These are phyloP conservation scores for Philopedon plagiatum DNA, from an alignment of 2,888 invertebrate genomes.

Conservation along the genomic window DNA sequence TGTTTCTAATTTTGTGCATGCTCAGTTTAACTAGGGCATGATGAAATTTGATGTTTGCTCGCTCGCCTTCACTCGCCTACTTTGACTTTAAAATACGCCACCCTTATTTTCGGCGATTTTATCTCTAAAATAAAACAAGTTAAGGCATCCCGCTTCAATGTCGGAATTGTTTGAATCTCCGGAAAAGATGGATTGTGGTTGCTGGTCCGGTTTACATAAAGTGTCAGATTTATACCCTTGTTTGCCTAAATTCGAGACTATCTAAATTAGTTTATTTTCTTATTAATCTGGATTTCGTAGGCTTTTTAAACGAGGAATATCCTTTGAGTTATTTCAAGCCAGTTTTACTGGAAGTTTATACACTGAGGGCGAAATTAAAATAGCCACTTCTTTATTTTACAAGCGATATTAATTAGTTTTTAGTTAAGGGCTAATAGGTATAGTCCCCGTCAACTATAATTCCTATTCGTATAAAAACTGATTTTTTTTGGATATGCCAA, in stretches of 20 bases:
- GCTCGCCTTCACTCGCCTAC: background rate
- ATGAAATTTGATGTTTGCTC: background rate
- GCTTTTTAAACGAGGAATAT: background rate
- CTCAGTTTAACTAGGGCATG: too few species aligned
- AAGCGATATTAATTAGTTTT: too few species aligned
- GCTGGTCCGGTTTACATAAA: slow-evolving; percentile 21
- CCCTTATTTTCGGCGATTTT: slow-evolving; percentile 15
- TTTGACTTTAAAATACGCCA: slow-evolving; percentile 5
- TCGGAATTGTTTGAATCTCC: slow-evolving; percentile 15
- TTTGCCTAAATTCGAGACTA: slow-evolving; percentile 2
- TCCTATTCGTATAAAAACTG: too few species aligned
- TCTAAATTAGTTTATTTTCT: slow-evolving; percentile 13
- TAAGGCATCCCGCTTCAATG: slow-evolving; percentile 22
- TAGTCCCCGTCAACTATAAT: too few species aligned
- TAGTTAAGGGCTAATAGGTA: too few species aligned
- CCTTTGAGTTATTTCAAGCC: too few species aligned
- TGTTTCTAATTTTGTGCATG: too few species aligned
- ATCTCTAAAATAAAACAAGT: slow-evolving; percentile 13
- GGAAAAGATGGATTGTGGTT: slow-evolving; percentile 19
- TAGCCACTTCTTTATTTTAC: too few species aligned
- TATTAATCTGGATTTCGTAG: slow-evolving; percentile 5
- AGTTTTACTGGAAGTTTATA: too few species aligned
- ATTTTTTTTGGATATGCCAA: too few species aligned
- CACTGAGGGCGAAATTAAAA: too few species aligned
- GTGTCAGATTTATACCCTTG: slow-evolving; percentile 14